A percentile compares a stretch with the other conserved stretches of the same genome.
Conservation (phyloP, 1,140 invertebrate genomes). For the Lordiphosa collinella region DNA sequence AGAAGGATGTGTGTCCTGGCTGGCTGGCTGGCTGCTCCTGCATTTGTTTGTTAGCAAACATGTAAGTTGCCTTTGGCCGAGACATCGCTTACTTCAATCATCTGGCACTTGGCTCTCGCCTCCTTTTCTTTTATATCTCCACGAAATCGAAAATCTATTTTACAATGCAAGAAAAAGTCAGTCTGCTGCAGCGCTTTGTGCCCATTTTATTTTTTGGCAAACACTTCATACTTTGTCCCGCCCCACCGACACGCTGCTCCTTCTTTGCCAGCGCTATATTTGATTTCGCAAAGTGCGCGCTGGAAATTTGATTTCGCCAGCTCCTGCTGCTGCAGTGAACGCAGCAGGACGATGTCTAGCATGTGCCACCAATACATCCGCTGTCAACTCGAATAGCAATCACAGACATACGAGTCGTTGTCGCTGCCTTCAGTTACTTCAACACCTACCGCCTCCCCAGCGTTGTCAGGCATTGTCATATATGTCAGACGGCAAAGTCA, state of each 20-base stretch:
- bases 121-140: slow-evolving; percentile 3
- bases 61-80: slow-evolving; percentile 74
- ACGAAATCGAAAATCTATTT: slow-evolving; percentile 23
- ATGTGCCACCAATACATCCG: slow-evolving; percentile 40
- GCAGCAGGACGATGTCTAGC: slow-evolving; percentile 2
- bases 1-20: slow-evolving; percentile 17
- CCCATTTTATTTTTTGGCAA: slow-evolving; percentile 47
- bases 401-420: slow-evolving; percentile 8
- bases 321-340: slow-evolving; percentile 1
- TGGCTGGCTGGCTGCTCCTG: slow-evolving; percentile 19
- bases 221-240: slow-evolving; percentile 41
- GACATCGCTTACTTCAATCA: slow-evolving; percentile 45
- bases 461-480: slow-evolving; percentile 6
- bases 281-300: slow-evolving; percentile 55
- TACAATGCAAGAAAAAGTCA: slow-evolving; percentile 50
- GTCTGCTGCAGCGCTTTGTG: slow-evolving; percentile 33
- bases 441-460: neutral
- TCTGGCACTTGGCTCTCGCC: slow-evolving; percentile 43
- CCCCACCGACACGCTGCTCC: neutral
- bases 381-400: slow-evolving; percentile 42
- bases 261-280: slow-evolving; percentile 30
- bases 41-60: slow-evolving; percentile 78
- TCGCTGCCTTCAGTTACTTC: neutral
- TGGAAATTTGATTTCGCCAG: slow-evolving; percentile 52
- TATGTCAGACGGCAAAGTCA: slow-evolving; percentile 4